phyloP scores from a whole-genome alignment of 1,140 invertebrate species.

The Listronotus oregonensis region DNA sequence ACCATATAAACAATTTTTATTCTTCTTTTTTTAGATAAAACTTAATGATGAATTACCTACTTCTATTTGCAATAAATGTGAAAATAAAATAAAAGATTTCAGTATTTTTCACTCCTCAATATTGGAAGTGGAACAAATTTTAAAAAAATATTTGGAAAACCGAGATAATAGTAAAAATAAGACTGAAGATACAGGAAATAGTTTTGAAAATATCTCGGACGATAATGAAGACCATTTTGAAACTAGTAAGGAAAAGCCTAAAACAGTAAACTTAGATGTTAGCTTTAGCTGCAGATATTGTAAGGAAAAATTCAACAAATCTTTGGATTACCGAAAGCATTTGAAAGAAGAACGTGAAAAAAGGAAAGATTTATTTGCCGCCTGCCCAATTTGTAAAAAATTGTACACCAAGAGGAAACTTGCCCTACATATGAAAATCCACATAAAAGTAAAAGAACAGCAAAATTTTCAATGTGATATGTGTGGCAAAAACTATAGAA shows the following conservation, averaged over 20 bases:
- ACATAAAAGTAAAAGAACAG: neutral
- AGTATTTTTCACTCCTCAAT: neutral
- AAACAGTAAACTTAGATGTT: too few species aligned
- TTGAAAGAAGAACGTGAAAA: neutral
- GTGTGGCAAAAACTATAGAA: slow-evolving; percentile 5
- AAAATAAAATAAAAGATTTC: slow-evolving; percentile 1
- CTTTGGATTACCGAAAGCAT: too few species aligned
- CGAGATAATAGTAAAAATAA: too few species aligned
- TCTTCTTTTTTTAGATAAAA: neutral
- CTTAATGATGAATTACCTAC: neutral
- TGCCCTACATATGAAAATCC: neutral
- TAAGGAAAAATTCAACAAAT: too few species aligned
- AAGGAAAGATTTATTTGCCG: neutral
- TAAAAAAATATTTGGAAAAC: neutral
- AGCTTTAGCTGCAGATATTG: too few species aligned
- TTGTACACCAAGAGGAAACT: neutral
- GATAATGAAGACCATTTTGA: too few species aligned
- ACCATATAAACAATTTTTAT: too few species aligned
- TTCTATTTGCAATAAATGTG: neutral
- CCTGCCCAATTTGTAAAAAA: slow-evolving; percentile 8
- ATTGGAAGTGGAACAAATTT: neutral
- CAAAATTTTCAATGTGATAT: slow-evolving; percentile 3
- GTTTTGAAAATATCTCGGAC: too few species aligned
- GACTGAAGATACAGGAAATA: too few species aligned
- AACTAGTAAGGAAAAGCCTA: too few species aligned